Percentiles rank a stretch among this genome's conserved stretches.
Evolutionary conservation across 2,113 vertebrate species (phyloP).

Genomic region (Eudyptes chrysolophus): DNA sequence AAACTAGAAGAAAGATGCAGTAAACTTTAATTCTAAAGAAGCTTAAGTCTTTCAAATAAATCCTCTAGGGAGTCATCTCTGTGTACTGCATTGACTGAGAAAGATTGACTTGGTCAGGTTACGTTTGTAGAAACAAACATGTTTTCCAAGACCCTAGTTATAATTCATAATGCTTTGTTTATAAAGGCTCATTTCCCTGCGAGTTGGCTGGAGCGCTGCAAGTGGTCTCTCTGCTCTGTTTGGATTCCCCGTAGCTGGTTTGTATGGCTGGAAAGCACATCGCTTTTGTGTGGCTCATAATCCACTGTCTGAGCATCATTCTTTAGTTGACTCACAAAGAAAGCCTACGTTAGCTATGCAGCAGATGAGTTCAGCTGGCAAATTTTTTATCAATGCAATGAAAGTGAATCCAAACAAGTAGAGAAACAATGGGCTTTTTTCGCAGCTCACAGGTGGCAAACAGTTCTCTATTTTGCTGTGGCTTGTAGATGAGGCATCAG

Average conservation of each 20-base stretch:
- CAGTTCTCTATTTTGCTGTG: background rate
- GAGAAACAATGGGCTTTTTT: background rate
- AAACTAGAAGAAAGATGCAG: background rate
- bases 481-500: background rate
- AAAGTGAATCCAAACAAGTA: background rate
- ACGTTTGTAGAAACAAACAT: background rate
- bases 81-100: background rate
- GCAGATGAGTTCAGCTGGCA: background rate
- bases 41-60: background rate
- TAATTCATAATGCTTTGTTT: background rate
- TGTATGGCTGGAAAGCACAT: background rate
- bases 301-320: background rate
- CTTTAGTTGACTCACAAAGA: background rate
- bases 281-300: background rate
- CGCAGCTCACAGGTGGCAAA: background rate
- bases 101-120: background rate
- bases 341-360: background rate
- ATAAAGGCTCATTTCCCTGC: background rate
- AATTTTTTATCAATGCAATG: background rate
- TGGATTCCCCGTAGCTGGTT: background rate
- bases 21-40: background rate
- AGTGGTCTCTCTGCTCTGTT: background rate
- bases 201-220: background rate
- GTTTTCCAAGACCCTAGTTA: background rate
- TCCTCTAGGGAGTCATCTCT: background rate